Percentiles rank a stretch among this genome's conserved stretches.
Conservation (phyloP, 2,113 vertebrate species). For the Crotalus helleri region DNA sequence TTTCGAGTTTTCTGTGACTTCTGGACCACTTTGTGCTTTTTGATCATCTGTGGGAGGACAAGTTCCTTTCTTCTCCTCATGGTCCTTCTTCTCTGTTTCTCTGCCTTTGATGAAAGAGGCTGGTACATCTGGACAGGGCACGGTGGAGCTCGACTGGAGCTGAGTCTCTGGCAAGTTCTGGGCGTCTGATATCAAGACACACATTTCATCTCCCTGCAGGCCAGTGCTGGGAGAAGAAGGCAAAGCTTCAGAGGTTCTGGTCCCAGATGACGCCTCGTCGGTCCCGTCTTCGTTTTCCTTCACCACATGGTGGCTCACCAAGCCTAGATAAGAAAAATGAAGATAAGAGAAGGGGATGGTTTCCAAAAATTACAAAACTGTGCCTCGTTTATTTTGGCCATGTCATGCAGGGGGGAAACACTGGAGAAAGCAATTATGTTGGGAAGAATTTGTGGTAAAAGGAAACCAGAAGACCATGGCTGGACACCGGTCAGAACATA, state of each 20-base stretch:
- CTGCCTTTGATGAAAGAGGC: background rate
- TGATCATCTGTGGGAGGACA: background rate
- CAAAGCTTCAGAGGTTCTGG: background rate
- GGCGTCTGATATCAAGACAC: background rate
- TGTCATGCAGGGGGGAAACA: background rate
- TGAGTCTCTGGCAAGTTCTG: background rate
- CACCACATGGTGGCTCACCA: slow-evolving; percentile 21
- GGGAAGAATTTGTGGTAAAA: background rate
- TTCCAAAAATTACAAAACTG: background rate
- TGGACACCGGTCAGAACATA: background rate
- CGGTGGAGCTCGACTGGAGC: background rate
- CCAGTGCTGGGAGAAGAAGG: background rate
- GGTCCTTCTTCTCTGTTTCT: slow-evolving; percentile 11
- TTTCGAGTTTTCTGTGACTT: background rate
- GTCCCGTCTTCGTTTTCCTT: background rate
- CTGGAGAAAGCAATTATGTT: background rate
- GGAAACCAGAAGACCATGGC: background rate
- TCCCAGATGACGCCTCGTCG: background rate
- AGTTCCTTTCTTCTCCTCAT: background rate
- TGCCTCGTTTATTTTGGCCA: background rate
- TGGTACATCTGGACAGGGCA: background rate
- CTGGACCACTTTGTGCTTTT: background rate
- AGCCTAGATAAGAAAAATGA: slow-evolving; percentile 42
- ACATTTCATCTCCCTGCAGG: background rate
- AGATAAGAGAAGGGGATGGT: background rate